These are phyloP conservation scores for Erpetoichthys calabaricus DNA, from an alignment of 2,797 vertebrate species.

Conservation along the genomic window DNA sequence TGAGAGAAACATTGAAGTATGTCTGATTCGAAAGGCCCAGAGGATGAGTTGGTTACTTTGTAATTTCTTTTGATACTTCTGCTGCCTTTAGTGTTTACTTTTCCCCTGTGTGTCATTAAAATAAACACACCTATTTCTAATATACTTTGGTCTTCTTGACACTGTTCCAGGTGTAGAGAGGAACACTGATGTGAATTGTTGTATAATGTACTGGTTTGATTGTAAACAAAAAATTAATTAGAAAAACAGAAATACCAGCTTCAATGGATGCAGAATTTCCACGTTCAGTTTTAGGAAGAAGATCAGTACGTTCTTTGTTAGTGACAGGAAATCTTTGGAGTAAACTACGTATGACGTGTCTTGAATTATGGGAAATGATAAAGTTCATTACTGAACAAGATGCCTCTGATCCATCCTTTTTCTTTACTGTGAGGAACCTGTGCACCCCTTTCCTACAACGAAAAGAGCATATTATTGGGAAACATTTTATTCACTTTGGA, in stretches of 20 bases:
- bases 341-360: slow-evolving; percentile 47
- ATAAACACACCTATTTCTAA: no score
- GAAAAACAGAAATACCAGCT: slow-evolving; percentile 38
- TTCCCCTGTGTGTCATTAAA: no score
- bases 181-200: not conserved
- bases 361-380: slow-evolving; percentile 50
- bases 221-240: slow-evolving; percentile 14
- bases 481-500: no score
- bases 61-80: no score
- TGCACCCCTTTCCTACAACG: slow-evolving; percentile 61
- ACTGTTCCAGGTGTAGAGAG: no score
- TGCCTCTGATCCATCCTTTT: slow-evolving; percentile 59
- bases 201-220: slow-evolving; percentile 14
- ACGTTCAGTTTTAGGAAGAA: slow-evolving; percentile 54
- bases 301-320: slow-evolving; percentile 64
- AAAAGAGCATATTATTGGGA: slow-evolving; percentile 6
- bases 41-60: no score
- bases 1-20: no score
- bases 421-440: slow-evolving; percentile 73
- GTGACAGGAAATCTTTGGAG: slow-evolving; percentile 73
- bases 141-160: no score
- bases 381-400: slow-evolving; percentile 54
- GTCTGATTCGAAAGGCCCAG: no score
- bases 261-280: slow-evolving; percentile 39
- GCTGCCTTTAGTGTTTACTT: no score